Evolutionary conservation across 2,113 vertebrate genomes (phyloP).

Genomic region (Neotoma lepida): DNA sequence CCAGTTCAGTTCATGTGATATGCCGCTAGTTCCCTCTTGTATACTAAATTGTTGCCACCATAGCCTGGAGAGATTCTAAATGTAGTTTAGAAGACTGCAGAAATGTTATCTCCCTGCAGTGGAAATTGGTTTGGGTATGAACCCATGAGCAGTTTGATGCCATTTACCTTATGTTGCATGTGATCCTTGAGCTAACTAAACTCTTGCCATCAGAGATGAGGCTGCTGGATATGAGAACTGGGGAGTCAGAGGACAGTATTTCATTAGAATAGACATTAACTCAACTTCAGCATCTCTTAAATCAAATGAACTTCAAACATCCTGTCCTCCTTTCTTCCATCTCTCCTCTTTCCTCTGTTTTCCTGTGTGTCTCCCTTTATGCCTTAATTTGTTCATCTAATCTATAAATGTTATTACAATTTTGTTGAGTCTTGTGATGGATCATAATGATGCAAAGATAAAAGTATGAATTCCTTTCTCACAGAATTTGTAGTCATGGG

Average conservation of each 20-base stretch:
- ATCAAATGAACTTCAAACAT: neutral
- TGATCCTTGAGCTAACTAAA: constrained; percentile 67
- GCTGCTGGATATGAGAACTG: neutral
- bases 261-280: constrained; percentile 39
- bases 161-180: constrained; percentile 61
- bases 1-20: constrained; percentile 77
- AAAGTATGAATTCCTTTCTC: neutral
- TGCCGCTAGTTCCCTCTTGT: constrained; percentile 74
- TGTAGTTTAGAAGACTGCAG: constrained; percentile 67
- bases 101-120: constrained; percentile 75
- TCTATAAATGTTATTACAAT: neutral
- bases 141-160: constrained; percentile 66
- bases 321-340: too few relatives aligned
- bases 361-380: neutral
- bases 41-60: constrained; percentile 74
- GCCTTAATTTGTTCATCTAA: neutral
- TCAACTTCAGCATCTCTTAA: constrained; percentile 12
- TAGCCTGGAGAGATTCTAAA: constrained; percentile 78
- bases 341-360: neutral
- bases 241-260: neutral
- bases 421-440: neutral
- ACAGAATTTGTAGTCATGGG: neutral
- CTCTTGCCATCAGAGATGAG: constrained; percentile 47
- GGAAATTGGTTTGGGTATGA: constrained; percentile 70
- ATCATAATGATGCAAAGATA: neutral